These are phyloP conservation scores for Calyptommatus sinebrachiatus DNA, from an alignment of 2,113 vertebrate genomes.

Conservation along the genomic window DNA sequence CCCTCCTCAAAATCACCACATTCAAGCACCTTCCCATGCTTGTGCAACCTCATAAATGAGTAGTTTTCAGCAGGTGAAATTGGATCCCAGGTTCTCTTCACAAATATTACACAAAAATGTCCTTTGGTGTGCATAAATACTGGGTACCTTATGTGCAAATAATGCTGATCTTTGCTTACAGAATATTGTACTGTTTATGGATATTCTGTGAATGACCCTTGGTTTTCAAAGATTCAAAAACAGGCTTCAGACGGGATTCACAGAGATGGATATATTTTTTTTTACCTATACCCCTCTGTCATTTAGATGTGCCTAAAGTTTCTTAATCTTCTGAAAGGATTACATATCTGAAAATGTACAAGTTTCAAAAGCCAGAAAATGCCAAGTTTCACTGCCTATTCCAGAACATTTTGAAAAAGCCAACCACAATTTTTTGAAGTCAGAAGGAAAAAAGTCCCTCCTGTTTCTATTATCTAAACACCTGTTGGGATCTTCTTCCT, in stretches of 20 bases:
- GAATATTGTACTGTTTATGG: not conserved
- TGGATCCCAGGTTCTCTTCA: not conserved
- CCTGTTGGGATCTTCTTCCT: not conserved
- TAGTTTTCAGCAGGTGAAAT: not conserved
- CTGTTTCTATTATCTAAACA: not conserved
- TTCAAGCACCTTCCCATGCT: not conserved
- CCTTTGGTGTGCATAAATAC: too few relatives aligned
- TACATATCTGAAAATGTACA: not conserved
- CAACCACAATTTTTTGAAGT: not conserved
- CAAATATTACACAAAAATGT: not conserved
- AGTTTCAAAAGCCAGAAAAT: too few relatives aligned
- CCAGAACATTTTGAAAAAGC: not conserved
- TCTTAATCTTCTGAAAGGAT: not conserved
- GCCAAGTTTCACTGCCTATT: not conserved
- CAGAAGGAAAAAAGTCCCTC: not conserved
- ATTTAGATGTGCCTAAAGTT: not conserved
- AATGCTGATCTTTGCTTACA: not conserved
- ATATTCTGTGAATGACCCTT: not conserved
- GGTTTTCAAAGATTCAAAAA: not conserved
- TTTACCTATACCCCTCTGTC: not conserved
- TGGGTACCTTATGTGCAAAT: not conserved
- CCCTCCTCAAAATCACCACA: not conserved
- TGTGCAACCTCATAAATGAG: not conserved
- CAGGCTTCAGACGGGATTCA: not conserved
- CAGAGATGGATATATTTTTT: not conserved